phyloP scores from a whole-genome alignment of 2,113 vertebrate species.

The Hippolais icterina region DNA sequence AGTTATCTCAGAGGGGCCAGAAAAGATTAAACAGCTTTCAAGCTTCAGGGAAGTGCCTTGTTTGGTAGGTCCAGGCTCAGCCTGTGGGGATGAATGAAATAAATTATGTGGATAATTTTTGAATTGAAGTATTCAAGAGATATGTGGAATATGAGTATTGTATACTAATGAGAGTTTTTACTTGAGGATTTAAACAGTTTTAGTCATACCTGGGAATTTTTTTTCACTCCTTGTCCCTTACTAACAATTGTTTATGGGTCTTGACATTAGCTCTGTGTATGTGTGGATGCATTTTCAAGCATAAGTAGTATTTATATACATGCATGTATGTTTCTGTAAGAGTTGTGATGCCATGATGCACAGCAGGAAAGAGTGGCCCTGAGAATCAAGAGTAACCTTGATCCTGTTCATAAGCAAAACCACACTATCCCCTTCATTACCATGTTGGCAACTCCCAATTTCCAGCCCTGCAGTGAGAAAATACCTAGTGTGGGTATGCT shows the following conservation, averaged over 20 bases:
- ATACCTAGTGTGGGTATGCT: neutral
- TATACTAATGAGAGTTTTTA: neutral
- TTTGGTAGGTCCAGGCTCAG: neutral
- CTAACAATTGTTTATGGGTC: neutral
- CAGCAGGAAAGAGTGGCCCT: neutral
- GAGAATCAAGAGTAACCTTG: neutral
- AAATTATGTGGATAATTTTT: neutral
- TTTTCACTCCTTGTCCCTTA: neutral
- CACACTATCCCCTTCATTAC: neutral
- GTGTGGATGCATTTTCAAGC: neutral
- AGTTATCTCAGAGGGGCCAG: conserved; percentile 27
- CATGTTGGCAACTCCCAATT: neutral
- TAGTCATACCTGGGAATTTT: neutral
- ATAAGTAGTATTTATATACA: neutral
- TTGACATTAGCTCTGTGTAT: neutral
- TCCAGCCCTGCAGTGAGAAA: neutral
- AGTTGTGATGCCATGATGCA: neutral
- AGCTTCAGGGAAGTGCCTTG: neutral
- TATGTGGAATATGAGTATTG: neutral
- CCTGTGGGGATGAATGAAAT: neutral
- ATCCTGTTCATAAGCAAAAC: neutral
- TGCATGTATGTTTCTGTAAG: neutral
- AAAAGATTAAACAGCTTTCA: conserved; percentile 27
- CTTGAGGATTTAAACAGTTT: neutral
- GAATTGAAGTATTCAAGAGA: neutral